Evolutionary conservation across 2,113 vertebrate species (phyloP).

Genomic region (Caranx melampygus): DNA sequence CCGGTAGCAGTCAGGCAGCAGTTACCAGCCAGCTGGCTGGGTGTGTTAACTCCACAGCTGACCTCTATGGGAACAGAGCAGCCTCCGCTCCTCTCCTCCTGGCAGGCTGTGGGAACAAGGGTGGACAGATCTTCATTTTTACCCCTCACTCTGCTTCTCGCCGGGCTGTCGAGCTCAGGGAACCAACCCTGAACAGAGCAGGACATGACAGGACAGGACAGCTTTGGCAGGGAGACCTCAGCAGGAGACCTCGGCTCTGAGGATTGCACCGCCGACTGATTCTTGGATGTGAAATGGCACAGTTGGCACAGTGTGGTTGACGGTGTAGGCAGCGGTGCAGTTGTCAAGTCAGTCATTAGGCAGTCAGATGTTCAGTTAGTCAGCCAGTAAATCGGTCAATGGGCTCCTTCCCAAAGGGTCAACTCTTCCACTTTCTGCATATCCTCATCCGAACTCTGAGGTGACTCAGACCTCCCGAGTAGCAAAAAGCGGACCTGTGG

Average conservation of each 20-base stretch:
- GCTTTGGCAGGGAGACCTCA: conserved; percentile 40
- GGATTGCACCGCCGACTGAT: conserved; percentile 48
- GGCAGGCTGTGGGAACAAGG: conserved; percentile 64
- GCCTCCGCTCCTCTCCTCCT: conserved; percentile 53
- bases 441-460: conserved; percentile 76
- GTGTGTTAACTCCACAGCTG: conserved; percentile 78
- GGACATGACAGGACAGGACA: conserved; percentile 52
- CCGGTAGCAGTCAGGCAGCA: conserved; percentile 65
- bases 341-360: conserved; percentile 52
- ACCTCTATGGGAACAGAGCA: conserved; percentile 74
- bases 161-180: conserved; percentile 32
- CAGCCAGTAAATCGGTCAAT: conserved; percentile 39
- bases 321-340: conserved; percentile 6
- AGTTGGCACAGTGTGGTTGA: conserved; percentile 41
- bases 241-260: conserved; percentile 40
- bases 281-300: conserved; percentile 66
- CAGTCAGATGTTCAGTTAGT: conserved; percentile 53
- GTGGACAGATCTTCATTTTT: conserved; percentile 36
- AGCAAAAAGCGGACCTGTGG: conserved; percentile 54
- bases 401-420: conserved; percentile 47
- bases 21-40: conserved; percentile 65
- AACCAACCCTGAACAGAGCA: conserved; percentile 43
- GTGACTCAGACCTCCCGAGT: conserved; percentile 53
- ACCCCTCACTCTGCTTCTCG: conserved; percentile 6
- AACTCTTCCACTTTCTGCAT: conserved; percentile 61